Evolutionary conservation across 2,888 invertebrate genomes (phyloP).

Genomic region (Philhelius pedissequus): DNA sequence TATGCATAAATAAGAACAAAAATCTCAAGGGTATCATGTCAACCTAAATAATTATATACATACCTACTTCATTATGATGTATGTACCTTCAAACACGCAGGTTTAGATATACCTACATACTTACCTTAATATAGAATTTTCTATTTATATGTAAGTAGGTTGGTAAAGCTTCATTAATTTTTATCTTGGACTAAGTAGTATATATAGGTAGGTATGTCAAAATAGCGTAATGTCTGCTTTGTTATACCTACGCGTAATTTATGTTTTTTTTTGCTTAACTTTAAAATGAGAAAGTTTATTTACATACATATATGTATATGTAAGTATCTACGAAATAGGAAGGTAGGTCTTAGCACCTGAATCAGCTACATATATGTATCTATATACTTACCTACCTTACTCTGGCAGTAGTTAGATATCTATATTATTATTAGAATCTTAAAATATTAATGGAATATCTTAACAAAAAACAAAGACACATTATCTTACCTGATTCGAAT

Average conservation of each 20-base stretch:
- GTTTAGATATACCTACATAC: too few species aligned
- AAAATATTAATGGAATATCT: slow-evolving; percentile 45
- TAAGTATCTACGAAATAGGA: too few species aligned
- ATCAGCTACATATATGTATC: not conserved
- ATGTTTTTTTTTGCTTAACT: not conserved
- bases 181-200: slow-evolving; percentile 14
- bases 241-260: slow-evolving; percentile 42
- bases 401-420: too few species aligned
- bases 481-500: slow-evolving; percentile 22
- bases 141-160: too few species aligned
- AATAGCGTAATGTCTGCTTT: slow-evolving; percentile 39
- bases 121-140: not conserved
- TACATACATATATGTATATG: too few species aligned
- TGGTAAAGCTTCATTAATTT: too few species aligned
- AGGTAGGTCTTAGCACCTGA: not conserved
- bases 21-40: not conserved
- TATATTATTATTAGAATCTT: slow-evolving; percentile 32
- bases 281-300: slow-evolving; percentile 41
- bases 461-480: not conserved
- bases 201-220: too few species aligned
- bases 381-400: not conserved
- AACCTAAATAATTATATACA: not conserved
- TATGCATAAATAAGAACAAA: too few species aligned
- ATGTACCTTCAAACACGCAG: too few species aligned
- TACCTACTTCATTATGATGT: too few species aligned